Conservation (phyloP, 2,888 invertebrate species). For the Dioctria linearis region DNA sequence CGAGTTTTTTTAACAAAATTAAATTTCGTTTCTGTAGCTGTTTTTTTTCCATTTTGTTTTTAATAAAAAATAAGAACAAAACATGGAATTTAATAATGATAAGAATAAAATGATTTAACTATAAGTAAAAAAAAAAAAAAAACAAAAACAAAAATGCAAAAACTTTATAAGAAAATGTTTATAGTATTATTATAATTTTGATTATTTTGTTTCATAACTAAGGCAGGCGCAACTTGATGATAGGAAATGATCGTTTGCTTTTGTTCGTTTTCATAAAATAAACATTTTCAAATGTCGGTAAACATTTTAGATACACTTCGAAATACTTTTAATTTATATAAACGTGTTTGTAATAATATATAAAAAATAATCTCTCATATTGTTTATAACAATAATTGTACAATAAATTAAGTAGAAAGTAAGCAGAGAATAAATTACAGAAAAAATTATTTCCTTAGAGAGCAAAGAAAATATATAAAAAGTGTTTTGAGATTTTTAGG, state of each 20-base stretch:
- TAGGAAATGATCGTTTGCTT: no score
- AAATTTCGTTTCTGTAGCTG: neutral
- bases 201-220: no score
- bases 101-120: neutral
- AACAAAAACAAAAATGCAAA: neutral
- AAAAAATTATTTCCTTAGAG: neutral
- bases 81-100: neutral
- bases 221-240: no score
- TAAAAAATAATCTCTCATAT: neutral
- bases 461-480: neutral
- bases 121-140: neutral
- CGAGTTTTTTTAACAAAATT: neutral
- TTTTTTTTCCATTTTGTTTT: neutral
- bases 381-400: slow-evolving; percentile 17
- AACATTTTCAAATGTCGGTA: neutral
- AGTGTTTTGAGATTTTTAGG: neutral
- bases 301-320: neutral
- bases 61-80: neutral
- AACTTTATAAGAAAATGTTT: neutral
- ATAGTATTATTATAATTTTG: neutral
- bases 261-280: neutral
- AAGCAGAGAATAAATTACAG: slow-evolving; percentile 7
- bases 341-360: neutral
- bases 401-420: slow-evolving; percentile 23
- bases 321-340: neutral